phyloP scores from a whole-genome alignment of 1,140 invertebrate species.

The Drosophila azteca region DNA sequence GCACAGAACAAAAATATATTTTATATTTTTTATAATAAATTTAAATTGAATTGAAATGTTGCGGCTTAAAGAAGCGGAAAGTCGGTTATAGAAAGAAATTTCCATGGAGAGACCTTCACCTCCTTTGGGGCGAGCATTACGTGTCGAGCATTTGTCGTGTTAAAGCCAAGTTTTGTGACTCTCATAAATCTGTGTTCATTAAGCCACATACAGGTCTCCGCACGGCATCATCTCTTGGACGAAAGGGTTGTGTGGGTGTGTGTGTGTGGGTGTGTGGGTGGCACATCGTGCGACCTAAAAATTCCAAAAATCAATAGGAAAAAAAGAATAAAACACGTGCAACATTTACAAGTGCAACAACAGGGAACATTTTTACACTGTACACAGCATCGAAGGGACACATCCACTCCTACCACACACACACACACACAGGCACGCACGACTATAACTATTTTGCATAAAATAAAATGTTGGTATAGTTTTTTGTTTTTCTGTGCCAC shows the following conservation, averaged over 20 bases:
- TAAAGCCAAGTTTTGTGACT: slow-evolving; percentile 36
- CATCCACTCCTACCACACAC: neutral
- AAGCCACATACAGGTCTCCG: slow-evolving; percentile 28
- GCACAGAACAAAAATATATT: slow-evolving; percentile 1
- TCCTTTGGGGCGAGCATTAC: slow-evolving; percentile 16
- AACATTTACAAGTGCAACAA: slow-evolving; percentile 33
- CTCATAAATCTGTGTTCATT: slow-evolving; percentile 69
- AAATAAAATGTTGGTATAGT: slow-evolving; percentile 63
- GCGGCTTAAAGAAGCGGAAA: neutral
- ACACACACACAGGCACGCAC: slow-evolving; percentile 30
- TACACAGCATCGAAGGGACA: slow-evolving; percentile 43
- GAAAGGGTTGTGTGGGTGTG: too few relatives aligned
- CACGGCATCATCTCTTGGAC: too few relatives aligned
- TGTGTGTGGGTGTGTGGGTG: neutral
- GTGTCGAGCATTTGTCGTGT: slow-evolving; percentile 17
- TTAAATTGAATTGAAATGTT: slow-evolving; percentile 33
- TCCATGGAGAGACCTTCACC: slow-evolving; percentile 20
- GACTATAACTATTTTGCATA: slow-evolving; percentile 79
- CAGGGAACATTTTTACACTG: slow-evolving; percentile 49
- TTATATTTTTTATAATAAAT: slow-evolving; percentile 1
- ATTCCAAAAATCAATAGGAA: slow-evolving; percentile 70
- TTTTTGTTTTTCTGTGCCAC: slow-evolving; percentile 25
- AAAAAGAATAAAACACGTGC: slow-evolving; percentile 15
- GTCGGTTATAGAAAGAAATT: slow-evolving; percentile 1
- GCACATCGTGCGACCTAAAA: slow-evolving; percentile 64